Evolutionary conservation across 2,113 vertebrate genomes (phyloP).

Genomic region (Sylvilagus bachmani): DNA sequence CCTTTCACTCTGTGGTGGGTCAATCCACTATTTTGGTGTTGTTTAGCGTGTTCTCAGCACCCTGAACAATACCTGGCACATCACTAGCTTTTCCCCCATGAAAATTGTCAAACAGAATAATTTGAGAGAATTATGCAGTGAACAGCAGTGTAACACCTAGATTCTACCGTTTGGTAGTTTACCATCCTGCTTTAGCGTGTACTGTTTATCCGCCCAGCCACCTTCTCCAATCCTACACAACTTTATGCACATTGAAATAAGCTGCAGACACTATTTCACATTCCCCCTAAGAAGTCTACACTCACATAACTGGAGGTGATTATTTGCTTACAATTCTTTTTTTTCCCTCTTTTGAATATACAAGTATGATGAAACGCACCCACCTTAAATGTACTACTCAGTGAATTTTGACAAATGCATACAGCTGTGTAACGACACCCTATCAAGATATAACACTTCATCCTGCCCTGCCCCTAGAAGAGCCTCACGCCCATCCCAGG

Average conservation of each 20-base stretch:
- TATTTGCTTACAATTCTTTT: neutral
- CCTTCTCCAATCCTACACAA: neutral
- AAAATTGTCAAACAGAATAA: slow-evolving; percentile 39
- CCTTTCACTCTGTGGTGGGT: neutral
- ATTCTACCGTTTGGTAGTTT: neutral
- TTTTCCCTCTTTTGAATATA: slow-evolving; percentile 21
- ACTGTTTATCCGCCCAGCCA: neutral
- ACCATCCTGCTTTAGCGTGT: neutral
- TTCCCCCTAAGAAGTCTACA: neutral
- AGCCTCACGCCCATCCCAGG: neutral
- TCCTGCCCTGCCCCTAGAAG: neutral
- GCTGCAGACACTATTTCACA: slow-evolving; percentile 30
- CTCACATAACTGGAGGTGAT: neutral
- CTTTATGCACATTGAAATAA: slow-evolving; percentile 35
- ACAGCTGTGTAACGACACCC: neutral
- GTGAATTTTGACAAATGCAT: slow-evolving; percentile 18
- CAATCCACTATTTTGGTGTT: neutral
- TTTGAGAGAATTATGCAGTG: neutral
- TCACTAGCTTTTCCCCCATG: neutral
- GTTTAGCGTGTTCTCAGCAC: neutral
- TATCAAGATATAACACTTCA: neutral
- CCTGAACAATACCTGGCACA: neutral
- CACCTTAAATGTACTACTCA: slow-evolving; percentile 7
- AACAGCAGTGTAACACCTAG: neutral
- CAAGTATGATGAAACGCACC: neutral